phyloP scores from a whole-genome alignment of 1,140 invertebrate species.

The Anthonomus grandis region DNA sequence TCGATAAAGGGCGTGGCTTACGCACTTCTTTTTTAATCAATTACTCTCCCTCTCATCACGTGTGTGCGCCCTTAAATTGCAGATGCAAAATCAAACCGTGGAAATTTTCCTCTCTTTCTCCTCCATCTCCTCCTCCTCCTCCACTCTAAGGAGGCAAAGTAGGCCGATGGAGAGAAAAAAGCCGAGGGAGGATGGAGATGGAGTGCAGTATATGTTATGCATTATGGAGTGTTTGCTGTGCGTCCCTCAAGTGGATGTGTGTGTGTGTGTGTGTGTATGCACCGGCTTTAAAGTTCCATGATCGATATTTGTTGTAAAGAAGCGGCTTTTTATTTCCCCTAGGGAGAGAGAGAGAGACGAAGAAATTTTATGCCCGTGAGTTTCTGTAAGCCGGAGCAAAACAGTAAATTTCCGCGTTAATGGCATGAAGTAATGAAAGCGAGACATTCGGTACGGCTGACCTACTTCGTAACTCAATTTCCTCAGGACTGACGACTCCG shows the following conservation, averaged over 20 bases:
- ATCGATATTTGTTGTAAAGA: conserved; percentile 5
- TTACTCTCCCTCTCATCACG: no score
- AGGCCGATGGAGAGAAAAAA: no score
- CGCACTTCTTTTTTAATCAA: no score
- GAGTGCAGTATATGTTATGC: conserved; percentile 23
- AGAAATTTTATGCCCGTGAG: no score
- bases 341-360: no score
- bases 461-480: conserved; percentile 27
- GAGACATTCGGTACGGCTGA: conserved; percentile 22
- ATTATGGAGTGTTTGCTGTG: conserved; percentile 21
- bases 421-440: conserved; percentile 24
- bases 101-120: conserved; percentile 13
- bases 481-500: conserved; percentile 20
- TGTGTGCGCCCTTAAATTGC: conserved; percentile 25
- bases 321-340: conserved; percentile 4
- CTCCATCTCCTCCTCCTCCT: no score
- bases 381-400: conserved; percentile 19
- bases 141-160: no score
- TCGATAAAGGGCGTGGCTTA: no score
- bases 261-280: conserved; percentile 3
- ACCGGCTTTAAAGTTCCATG: neutral
- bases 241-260: no score
- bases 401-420: conserved; percentile 23
- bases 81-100: conserved; percentile 14
- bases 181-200: no score